Conservation (phyloP, 35 echinoderm and acorn worm species). For the Strongylocentrotus purpuratus region DNA sequence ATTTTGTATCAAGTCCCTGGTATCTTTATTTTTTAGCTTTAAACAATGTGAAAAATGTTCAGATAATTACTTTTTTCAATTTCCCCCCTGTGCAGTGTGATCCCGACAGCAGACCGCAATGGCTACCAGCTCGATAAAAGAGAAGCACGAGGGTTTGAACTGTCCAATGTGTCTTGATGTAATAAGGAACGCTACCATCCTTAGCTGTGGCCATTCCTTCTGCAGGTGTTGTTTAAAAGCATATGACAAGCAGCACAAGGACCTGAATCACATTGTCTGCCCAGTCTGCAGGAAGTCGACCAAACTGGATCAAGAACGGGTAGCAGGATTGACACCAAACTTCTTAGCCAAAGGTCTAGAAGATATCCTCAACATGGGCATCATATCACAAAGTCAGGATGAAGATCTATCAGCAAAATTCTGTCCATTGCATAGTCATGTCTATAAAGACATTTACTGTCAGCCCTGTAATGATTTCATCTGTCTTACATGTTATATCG, state of each 20-base stretch:
- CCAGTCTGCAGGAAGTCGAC: background rate
- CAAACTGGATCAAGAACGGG: background rate
- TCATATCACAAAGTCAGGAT: background rate
- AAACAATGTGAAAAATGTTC: too few relatives aligned
- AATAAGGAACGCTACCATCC: background rate
- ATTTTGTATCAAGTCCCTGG: too few relatives aligned
- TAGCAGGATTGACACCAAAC: background rate
- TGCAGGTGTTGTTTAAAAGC: background rate
- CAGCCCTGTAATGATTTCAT: background rate
- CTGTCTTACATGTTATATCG: background rate
- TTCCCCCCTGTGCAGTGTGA: background rate
- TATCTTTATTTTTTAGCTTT: too few relatives aligned
- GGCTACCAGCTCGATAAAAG: background rate
- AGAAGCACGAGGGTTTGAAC: background rate
- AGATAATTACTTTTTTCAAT: too few relatives aligned
- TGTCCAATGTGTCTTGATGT: slow-evolving; percentile 24
- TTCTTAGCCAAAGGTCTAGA: background rate
- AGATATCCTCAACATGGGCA: background rate
- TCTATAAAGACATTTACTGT: background rate
- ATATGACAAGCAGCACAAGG: background rate
- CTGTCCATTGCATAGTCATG: background rate
- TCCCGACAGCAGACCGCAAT: background rate
- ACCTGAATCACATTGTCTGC: background rate
- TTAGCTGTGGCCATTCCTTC: background rate
- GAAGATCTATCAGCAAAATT: background rate